phyloP scores from a whole-genome alignment of 2,888 invertebrate genomes.

The Nycteola revayana region DNA sequence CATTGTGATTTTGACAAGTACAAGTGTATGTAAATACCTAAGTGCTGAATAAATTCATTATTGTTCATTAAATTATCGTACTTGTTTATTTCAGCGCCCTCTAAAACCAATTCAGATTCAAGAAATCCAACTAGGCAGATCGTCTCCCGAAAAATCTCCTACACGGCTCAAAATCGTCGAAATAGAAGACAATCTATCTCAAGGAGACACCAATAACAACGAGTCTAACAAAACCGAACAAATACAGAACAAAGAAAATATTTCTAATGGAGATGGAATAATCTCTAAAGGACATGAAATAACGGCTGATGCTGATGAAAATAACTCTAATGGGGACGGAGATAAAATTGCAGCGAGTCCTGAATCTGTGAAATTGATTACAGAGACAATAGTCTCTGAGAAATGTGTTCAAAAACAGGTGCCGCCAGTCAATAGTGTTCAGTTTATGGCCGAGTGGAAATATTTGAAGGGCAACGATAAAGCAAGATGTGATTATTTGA shows the following conservation, averaged over 20 bases:
- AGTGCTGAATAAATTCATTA: no score
- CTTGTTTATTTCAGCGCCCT: constrained; percentile 70
- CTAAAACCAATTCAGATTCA: constrained; percentile 76
- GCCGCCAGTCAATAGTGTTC: constrained; percentile 84
- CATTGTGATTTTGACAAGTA: no score
- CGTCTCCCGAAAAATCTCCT: constrained; percentile 45
- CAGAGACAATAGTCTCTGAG: constrained; percentile 37
- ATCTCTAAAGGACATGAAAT: no score
- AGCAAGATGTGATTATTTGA: constrained; percentile 83
- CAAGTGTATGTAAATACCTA: no score
- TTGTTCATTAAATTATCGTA: no score
- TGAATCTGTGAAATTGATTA: constrained; percentile 50
- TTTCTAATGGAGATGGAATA: constrained; percentile 18
- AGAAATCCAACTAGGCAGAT: constrained; percentile 63
- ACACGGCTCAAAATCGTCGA: constrained; percentile 56
- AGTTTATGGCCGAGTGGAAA: constrained; percentile 85
- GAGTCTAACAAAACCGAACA: constrained; percentile 34
- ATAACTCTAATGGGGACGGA: constrained; percentile 16
- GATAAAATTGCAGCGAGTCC: constrained; percentile 33
- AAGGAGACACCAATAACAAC: constrained; percentile 55
- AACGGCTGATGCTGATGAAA: constrained; percentile 11
- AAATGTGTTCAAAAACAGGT: constrained; percentile 40
- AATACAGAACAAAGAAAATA: constrained; percentile 1
- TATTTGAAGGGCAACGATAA: constrained; percentile 69
- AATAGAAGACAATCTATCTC: constrained; percentile 39